A percentile compares a stretch with the other conserved stretches of the same genome.
Evolutionary conservation across 2,113 vertebrate genomes (phyloP).

Genomic region (Sula dactylatra): DNA sequence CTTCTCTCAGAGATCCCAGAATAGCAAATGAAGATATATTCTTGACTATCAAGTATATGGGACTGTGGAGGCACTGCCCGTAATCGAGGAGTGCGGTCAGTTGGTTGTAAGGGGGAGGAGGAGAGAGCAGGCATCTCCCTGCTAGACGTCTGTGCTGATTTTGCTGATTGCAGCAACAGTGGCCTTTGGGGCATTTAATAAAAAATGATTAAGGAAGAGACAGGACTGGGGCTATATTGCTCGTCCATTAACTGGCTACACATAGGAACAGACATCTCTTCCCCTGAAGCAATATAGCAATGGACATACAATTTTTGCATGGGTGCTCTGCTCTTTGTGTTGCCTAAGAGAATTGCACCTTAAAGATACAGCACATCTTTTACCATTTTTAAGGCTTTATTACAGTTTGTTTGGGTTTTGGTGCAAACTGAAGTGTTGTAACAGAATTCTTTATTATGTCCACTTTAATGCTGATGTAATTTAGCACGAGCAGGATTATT

Average conservation of each 20-base stretch:
- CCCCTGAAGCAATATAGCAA: neutral
- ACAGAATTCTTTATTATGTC: neutral
- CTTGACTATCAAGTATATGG: neutral
- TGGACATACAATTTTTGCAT: neutral
- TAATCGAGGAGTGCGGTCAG: fast-evolving
- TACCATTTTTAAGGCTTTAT: neutral
- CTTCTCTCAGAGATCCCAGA: neutral
- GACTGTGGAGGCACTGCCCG: neutral
- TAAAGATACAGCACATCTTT: neutral
- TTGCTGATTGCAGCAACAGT: neutral
- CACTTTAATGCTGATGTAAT: slow-evolving; percentile 20
- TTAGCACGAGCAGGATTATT: neutral
- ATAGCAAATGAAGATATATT: neutral
- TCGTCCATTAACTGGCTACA: neutral
- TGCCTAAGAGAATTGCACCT: neutral
- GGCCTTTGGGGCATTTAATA: slow-evolving; percentile 31
- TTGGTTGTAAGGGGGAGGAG: too few species aligned
- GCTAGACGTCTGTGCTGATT: neutral
- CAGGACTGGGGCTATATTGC: neutral
- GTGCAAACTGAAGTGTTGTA: neutral
- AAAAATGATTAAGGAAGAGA: slow-evolving; percentile 15
- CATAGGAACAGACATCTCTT: neutral
- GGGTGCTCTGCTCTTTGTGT: neutral
- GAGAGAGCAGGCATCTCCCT: neutral
- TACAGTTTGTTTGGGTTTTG: neutral